A percentile compares a stretch with the other conserved stretches of the same genome.
phyloP scores from a whole-genome alignment of 53 echinoderm and acorn worm species.

The Arbacia lixula region DNA sequence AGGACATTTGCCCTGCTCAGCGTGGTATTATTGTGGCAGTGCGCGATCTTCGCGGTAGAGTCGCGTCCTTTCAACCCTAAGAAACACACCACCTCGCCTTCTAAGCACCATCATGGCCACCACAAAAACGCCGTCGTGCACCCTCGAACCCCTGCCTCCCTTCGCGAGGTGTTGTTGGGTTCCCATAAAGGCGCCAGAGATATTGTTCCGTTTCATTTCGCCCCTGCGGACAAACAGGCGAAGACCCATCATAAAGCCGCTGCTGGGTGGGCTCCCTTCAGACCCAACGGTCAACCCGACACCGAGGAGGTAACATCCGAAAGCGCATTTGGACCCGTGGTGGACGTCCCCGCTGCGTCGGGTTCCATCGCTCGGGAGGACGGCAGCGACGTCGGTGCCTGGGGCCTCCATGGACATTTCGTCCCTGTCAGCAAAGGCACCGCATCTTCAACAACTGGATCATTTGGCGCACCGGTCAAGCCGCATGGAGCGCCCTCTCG shows the following conservation, averaged over 20 bases:
- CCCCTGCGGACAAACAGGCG: not conserved
- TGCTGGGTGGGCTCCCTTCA: not conserved
- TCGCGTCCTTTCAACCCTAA: slow-evolving; percentile 26
- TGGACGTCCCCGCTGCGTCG: slow-evolving; percentile 2
- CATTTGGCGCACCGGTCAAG: not conserved
- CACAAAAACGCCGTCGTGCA: slow-evolving; percentile 26
- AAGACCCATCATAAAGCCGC: not conserved
- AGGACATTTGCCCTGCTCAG: not conserved
- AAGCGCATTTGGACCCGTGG: slow-evolving; percentile 10
- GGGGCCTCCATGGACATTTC: not conserved
- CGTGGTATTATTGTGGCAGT: slow-evolving; percentile 21
- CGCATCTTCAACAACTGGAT: not conserved
- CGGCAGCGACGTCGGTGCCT: not conserved
- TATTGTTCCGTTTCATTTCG: not conserved
- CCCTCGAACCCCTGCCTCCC: not conserved
- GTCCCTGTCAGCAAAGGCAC: not conserved
- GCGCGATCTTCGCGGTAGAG: slow-evolving; percentile 1
- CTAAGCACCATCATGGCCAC: slow-evolving; percentile 15
- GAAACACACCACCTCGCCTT: slow-evolving; percentile 42
- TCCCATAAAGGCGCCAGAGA: slow-evolving; percentile 41
- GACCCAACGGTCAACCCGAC: not conserved
- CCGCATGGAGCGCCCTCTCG: not conserved
- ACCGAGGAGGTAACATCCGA: not conserved
- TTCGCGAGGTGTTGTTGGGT: slow-evolving; percentile 26
- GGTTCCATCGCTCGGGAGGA: not conserved